A percentile compares a stretch with the other conserved stretches of the same genome.
Evolutionary conservation across 35 echinoderm and acorn worm genomes (phyloP).

Genomic region (Acanthaster planci): DNA sequence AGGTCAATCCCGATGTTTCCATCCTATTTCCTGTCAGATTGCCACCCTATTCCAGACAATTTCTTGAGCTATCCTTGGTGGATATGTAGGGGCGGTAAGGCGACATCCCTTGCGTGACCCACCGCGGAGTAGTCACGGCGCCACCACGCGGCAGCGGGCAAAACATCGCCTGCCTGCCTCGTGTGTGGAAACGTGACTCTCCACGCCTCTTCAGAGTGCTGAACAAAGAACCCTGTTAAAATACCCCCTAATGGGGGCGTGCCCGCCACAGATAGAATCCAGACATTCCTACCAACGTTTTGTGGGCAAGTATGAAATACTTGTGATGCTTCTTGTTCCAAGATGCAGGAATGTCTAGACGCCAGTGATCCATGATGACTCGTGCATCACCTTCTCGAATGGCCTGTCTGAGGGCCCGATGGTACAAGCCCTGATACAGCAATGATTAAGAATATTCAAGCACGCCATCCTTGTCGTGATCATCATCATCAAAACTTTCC

Average conservation of each 20-base stretch:
- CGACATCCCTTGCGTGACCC: too few species aligned
- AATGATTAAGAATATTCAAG: slow-evolving; percentile 10
- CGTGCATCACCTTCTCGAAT: slow-evolving; percentile 33
- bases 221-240: too few species aligned
- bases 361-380: slow-evolving; percentile 36
- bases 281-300: not conserved
- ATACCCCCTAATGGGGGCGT: not conserved
- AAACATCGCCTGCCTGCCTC: too few species aligned
- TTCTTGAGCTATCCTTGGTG: slow-evolving; percentile 3
- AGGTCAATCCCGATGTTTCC: slow-evolving; percentile 29
- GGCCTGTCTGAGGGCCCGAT: not conserved
- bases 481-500: not conserved
- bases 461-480: not conserved
- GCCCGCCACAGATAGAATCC: not conserved
- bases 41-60: slow-evolving; percentile 35
- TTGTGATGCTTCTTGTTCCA: not conserved
- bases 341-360: slow-evolving; percentile 16
- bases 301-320: slow-evolving; percentile 16
- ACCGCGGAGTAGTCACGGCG: too few species aligned
- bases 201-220: too few species aligned
- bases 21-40: slow-evolving; percentile 3
- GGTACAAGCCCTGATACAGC: slow-evolving; percentile 41
- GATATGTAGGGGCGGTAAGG: too few species aligned
- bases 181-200: too few species aligned
- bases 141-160: too few species aligned